Conservation (phyloP, 2,113 vertebrate species). For the Nannospalax galili region DNA sequence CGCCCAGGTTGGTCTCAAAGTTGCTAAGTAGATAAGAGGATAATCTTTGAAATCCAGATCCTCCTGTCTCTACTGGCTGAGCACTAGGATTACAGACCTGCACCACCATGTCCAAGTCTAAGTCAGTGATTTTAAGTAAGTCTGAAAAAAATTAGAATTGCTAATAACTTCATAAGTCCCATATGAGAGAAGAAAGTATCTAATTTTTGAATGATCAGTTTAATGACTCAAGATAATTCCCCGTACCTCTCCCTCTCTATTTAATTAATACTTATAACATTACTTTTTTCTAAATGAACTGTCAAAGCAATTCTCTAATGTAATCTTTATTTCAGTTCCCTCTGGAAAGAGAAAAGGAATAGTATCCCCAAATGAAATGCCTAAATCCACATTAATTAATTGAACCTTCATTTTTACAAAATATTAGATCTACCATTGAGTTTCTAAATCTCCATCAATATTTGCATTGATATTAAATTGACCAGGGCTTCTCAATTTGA, state of each 20-base stretch:
- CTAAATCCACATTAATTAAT: not conserved
- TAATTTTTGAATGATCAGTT: constrained; percentile 20
- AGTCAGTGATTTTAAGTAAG: not conserved
- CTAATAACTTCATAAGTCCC: not conserved
- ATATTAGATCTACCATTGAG: constrained; percentile 4
- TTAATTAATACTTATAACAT: constrained; percentile 41
- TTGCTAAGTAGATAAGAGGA: not conserved
- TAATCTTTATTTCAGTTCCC: not conserved
- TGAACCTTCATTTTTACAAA: constrained; percentile 38
- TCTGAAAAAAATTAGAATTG: constrained; percentile 24
- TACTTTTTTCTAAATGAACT: constrained; percentile 40
- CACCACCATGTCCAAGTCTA: not conserved
- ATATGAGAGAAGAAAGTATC: not conserved
- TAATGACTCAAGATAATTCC: constrained; percentile 17
- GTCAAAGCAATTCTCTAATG: constrained; percentile 31
- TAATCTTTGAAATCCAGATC: not conserved
- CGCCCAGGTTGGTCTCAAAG: too few species aligned
- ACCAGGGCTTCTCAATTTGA: not conserved
- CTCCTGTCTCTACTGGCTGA: not conserved
- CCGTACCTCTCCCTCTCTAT: not conserved
- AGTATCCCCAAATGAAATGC: not conserved
- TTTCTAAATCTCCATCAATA: not conserved
- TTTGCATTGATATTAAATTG: not conserved
- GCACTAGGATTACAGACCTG: not conserved
- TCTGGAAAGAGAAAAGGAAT: not conserved